phyloP scores from a whole-genome alignment of 2,113 vertebrate species.

The Elaphurus davidianus region DNA sequence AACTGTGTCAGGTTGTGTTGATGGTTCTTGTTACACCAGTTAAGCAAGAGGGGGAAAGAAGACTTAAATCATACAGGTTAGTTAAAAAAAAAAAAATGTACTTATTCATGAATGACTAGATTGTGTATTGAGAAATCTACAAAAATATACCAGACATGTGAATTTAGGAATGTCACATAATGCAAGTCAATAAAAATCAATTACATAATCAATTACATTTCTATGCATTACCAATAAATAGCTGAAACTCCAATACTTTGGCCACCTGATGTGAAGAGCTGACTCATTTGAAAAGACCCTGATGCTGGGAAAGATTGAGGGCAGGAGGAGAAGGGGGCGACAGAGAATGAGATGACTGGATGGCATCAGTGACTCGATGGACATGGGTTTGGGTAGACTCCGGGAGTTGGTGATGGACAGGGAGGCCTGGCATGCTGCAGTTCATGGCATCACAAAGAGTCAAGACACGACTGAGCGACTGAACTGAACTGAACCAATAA shows the following conservation, averaged over 20 bases:
- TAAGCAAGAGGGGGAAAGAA: neutral
- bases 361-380: no score
- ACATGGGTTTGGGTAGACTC: no score
- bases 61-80: neutral
- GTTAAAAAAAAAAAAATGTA: neutral
- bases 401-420: no score
- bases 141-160: neutral
- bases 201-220: neutral
- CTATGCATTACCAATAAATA: neutral
- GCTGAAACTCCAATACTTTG: no score
- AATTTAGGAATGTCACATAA: neutral
- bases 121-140: neutral
- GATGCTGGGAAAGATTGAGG: no score
- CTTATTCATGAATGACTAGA: neutral
- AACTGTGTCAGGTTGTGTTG: neutral
- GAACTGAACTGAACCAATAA: neutral
- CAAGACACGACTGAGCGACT: no score
- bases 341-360: no score
- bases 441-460: no score
- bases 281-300: no score
- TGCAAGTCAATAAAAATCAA: neutral
- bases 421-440: no score
- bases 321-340: no score
- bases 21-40: neutral
- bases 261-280: no score